Evolutionary conservation across 2,113 vertebrate genomes (phyloP).

Genomic region (Orthochromis indermauri): DNA sequence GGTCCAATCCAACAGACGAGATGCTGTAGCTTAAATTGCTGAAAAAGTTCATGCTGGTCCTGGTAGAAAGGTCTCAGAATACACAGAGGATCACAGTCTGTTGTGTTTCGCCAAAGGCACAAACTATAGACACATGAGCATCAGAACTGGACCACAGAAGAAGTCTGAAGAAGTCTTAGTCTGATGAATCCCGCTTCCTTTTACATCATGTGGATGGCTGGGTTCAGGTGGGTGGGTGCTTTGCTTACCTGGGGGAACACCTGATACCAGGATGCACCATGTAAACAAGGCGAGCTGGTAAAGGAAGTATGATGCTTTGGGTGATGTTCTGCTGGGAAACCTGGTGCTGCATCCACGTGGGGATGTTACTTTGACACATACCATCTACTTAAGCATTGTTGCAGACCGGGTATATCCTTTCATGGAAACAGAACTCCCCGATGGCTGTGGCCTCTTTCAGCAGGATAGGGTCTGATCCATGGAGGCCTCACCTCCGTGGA

Average conservation of each 20-base stretch:
- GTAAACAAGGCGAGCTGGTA: not conserved
- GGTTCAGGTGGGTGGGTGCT: accelerated
- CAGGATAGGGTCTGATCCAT: not conserved
- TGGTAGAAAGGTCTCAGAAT: not conserved
- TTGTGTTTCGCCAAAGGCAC: not conserved
- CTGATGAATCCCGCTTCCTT: not conserved
- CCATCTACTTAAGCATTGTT: not conserved
- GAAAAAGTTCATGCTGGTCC: not conserved
- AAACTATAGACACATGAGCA: accelerated
- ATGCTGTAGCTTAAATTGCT: not conserved
- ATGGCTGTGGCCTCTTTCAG: not conserved
- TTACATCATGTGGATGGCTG: not conserved
- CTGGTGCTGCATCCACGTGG: not conserved
- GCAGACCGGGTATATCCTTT: not conserved
- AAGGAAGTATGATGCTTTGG: not conserved
- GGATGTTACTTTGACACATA: not conserved
- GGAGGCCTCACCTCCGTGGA: not conserved
- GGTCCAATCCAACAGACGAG: not conserved
- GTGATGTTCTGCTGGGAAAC: not conserved
- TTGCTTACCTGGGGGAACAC: not conserved
- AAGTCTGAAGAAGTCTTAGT: not conserved
- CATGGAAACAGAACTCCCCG: not conserved
- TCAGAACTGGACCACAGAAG: not conserved
- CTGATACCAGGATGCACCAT: not conserved
- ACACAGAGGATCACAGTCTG: not conserved